Conservation (phyloP, 2,113 vertebrate species). For the Parotia lawesii region DNA sequence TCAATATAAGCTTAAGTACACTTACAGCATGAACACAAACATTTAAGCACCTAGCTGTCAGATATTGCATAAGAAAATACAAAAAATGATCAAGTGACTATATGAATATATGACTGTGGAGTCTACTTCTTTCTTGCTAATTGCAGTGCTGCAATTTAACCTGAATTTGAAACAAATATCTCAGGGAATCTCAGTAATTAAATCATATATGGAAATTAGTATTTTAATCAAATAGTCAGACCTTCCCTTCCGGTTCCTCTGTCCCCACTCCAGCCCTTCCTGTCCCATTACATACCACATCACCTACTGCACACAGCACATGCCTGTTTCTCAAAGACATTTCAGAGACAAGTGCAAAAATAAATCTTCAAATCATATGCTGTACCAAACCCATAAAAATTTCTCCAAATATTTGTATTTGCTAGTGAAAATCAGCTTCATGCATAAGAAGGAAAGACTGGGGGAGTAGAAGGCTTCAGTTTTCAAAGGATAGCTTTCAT, state of each 20-base stretch:
- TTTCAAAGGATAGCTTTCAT: background rate
- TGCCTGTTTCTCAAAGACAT: accelerated
- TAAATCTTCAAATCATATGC: background rate
- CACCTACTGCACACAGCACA: accelerated
- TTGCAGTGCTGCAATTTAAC: background rate
- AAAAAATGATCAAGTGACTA: background rate
- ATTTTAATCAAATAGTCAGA: background rate
- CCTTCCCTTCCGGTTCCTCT: background rate
- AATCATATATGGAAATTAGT: background rate
- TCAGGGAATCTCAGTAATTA: background rate
- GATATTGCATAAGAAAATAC: background rate
- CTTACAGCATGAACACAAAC: background rate
- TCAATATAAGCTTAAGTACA: background rate
- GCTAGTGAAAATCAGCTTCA: background rate
- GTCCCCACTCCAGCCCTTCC: background rate
- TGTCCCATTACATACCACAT: background rate
- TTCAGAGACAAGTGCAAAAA: background rate
- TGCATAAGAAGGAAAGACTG: background rate
- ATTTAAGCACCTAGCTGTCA: background rate
- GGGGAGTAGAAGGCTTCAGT: background rate
- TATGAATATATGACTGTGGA: background rate
- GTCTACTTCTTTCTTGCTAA: background rate
- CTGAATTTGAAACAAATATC: background rate
- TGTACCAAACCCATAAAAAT: background rate
- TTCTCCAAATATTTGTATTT: background rate